phyloP scores from a whole-genome alignment of 1,140 invertebrate genomes.

The Nixonia krombeini region DNA sequence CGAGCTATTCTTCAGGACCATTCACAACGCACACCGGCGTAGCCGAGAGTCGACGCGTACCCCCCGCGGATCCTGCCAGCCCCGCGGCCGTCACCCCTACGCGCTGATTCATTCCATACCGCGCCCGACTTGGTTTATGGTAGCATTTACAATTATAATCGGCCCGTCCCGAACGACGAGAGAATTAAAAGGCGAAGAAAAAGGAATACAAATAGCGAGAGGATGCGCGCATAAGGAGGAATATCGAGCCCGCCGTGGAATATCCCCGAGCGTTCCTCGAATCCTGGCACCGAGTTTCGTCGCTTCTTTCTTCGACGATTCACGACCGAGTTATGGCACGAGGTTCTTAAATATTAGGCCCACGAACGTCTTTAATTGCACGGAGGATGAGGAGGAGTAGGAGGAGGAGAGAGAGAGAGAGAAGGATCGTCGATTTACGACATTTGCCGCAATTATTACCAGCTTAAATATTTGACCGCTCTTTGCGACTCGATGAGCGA shows the following conservation, averaged over 20 bases:
- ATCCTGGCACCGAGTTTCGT: slow-evolving; percentile 32
- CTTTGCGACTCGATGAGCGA: too few relatives aligned
- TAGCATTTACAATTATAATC: slow-evolving; percentile 69
- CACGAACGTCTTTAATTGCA: too few relatives aligned
- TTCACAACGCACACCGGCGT: slow-evolving; percentile 52
- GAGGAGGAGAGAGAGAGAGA: too few relatives aligned
- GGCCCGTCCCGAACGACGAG: slow-evolving; percentile 28
- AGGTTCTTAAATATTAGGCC: background rate
- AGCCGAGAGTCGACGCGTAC: slow-evolving; percentile 40
- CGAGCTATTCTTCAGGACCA: slow-evolving; percentile 57
- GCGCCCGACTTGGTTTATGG: slow-evolving; percentile 59
- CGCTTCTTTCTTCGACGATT: slow-evolving; percentile 19
- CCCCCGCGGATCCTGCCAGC: slow-evolving; percentile 54
- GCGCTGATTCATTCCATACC: slow-evolving; percentile 34
- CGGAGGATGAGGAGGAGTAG: too few relatives aligned
- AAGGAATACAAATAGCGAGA: background rate
- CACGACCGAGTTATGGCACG: background rate
- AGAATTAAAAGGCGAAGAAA: slow-evolving; percentile 4
- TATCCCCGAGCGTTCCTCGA: slow-evolving; percentile 19
- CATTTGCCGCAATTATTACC: too few relatives aligned
- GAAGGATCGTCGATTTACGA: too few relatives aligned
- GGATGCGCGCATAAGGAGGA: slow-evolving; percentile 27
- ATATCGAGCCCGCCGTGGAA: background rate
- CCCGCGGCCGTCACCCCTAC: slow-evolving; percentile 31
- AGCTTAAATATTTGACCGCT: too few relatives aligned